Evolutionary conservation across 2,888 invertebrate genomes (phyloP).

Genomic region (Conus canariensis): DNA sequence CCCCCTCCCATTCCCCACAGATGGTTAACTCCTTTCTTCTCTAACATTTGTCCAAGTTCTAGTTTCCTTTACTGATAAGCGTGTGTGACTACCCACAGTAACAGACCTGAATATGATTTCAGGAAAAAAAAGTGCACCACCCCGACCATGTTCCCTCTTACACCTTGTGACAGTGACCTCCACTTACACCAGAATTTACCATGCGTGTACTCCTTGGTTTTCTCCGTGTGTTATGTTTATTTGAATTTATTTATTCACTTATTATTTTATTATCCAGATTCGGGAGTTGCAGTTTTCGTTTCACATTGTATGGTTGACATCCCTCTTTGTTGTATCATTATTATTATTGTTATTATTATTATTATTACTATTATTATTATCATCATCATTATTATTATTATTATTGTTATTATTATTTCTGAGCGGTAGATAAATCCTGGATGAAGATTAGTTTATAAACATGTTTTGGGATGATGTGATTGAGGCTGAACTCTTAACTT

Average conservation of each 20-base stretch:
- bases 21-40: background rate
- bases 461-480: too few relatives aligned
- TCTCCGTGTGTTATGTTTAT: background rate
- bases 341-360: too few relatives aligned
- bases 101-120: background rate
- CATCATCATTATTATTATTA: background rate
- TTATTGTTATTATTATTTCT: background rate
- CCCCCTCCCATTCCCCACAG: too few relatives aligned
- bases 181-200: background rate
- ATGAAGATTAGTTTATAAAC: too few relatives aligned
- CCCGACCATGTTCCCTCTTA: background rate
- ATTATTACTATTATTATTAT: too few relatives aligned
- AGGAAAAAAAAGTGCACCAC: background rate
- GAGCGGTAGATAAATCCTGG: too few relatives aligned
- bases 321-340: too few relatives aligned
- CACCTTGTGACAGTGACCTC: background rate
- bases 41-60: background rate
- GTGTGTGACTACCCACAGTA: background rate
- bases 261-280: background rate
- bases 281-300: background rate
- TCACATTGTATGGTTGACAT: background rate
- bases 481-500: too few relatives aligned
- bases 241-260: background rate
- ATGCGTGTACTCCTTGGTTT: background rate
- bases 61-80: background rate